Conservation (phyloP, 2,888 invertebrate genomes). For the Phortica okadai region DNA sequence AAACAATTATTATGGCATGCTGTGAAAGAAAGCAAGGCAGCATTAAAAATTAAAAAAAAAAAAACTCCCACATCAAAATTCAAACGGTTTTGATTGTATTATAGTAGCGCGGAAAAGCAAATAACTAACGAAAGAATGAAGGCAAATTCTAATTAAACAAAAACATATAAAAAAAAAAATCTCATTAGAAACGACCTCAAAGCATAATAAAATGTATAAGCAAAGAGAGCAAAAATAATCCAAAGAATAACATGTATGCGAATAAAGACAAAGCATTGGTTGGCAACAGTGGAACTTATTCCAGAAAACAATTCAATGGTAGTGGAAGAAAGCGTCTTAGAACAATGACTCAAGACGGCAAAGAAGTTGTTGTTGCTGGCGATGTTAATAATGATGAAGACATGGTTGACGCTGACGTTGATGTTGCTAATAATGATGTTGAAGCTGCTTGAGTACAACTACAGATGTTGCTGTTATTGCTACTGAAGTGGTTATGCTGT, state of each 20-base stretch:
- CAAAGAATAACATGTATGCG: background rate
- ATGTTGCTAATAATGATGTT: background rate
- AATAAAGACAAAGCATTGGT: background rate
- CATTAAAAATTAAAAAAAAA: background rate
- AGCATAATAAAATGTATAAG: slow-evolving; percentile 40
- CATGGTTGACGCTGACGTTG: background rate
- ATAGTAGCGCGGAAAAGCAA: slow-evolving; percentile 3
- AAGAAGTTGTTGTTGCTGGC: background rate
- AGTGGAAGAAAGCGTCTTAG: slow-evolving; percentile 50
- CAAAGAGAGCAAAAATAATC: slow-evolving; percentile 23
- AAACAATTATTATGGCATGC: background rate
- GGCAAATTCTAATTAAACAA: slow-evolving; percentile 56
- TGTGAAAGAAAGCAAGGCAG: background rate
- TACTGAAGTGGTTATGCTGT: background rate
- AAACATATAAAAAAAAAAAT: slow-evolving; percentile 38
- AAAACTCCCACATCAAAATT: slow-evolving; percentile 26
- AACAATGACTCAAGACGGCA: slow-evolving; percentile 4
- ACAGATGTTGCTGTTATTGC: slow-evolving; percentile 6
- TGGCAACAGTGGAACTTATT: slow-evolving; percentile 37
- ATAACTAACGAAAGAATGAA: slow-evolving; percentile 29
- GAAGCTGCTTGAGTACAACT: slow-evolving; percentile 17
- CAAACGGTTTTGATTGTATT: slow-evolving; percentile 47
- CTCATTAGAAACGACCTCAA: slow-evolving; percentile 62
- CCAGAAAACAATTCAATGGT: slow-evolving; percentile 52
- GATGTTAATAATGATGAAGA: background rate